Evolutionary conservation across 2,888 invertebrate genomes (phyloP).

Genomic region (Parnassius glacialis): DNA sequence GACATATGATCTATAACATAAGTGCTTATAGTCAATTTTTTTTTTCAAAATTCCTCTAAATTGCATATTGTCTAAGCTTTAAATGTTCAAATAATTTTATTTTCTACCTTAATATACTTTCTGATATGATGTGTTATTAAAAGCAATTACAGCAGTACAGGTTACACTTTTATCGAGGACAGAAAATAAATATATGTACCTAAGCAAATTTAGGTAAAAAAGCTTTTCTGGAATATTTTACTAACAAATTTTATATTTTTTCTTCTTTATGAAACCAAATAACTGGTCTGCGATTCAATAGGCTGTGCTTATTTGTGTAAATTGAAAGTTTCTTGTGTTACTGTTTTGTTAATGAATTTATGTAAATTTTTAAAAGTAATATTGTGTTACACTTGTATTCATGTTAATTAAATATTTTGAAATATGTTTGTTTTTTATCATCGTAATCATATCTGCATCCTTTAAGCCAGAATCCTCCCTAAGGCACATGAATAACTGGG

Average conservation of each 20-base stretch:
- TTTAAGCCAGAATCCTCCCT: no score
- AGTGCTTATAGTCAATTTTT: no score
- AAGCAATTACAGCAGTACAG: no score
- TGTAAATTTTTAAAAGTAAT: conserved; percentile 47
- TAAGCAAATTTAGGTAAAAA: not conserved
- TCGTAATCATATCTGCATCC: not conserved
- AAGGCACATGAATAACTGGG: no score
- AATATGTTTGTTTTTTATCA: conserved; percentile 4
- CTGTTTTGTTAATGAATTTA: conserved; percentile 45
- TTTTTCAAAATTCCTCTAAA: not conserved
- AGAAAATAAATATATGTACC: no score
- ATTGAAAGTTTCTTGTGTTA: conserved; percentile 54
- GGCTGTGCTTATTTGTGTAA: conserved; percentile 73
- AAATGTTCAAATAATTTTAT: not conserved
- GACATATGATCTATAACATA: no score
- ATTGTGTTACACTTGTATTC: conserved; percentile 50
- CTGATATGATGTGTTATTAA: no score
- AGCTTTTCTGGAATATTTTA: not conserved
- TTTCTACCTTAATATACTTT: no score
- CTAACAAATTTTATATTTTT: not conserved
- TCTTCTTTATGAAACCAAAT: conserved; percentile 45
- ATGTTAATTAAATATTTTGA: conserved; percentile 57
- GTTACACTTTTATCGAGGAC: no score
- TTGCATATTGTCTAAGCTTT: not conserved
- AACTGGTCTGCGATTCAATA: conserved; percentile 76